Conservation (phyloP, 2,113 vertebrate genomes). For the Eudyptes chrysolophus region DNA sequence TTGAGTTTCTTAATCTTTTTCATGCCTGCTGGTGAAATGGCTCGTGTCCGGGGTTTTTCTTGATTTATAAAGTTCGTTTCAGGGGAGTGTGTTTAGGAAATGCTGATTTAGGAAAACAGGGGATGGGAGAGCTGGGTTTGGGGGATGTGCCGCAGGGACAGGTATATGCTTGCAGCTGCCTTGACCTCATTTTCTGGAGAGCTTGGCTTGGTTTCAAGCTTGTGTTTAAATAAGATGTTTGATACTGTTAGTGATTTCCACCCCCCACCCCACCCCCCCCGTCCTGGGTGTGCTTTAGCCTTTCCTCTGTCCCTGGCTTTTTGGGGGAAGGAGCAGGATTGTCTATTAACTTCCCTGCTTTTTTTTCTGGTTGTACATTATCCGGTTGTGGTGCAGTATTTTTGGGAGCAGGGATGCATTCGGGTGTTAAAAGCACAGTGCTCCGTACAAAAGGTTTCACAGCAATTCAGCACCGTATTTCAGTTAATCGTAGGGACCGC, state of each 20-base stretch:
- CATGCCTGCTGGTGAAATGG: neutral
- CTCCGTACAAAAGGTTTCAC: neutral
- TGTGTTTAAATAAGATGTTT: neutral
- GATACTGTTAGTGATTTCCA: neutral
- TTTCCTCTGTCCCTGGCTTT: neutral
- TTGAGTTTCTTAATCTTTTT: neutral
- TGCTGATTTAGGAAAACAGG: neutral
- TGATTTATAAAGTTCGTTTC: neutral
- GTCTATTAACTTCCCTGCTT: neutral
- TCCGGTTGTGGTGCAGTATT: accelerated
- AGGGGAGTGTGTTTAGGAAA: neutral
- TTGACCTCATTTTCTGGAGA: neutral
- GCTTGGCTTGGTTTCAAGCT: neutral
- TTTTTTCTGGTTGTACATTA: neutral
- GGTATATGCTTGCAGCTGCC: neutral
- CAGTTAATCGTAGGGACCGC: neutral
- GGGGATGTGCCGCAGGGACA: neutral
- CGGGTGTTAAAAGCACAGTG: neutral
- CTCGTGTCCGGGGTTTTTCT: accelerated
- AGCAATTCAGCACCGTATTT: neutral
- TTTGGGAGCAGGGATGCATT: neutral
- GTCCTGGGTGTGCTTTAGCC: neutral
- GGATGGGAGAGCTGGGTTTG: neutral
- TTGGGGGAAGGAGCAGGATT: neutral
- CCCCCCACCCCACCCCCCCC: accelerated